Percentiles rank a stretch among this genome's conserved stretches.
Conservation (phyloP, 2,888 invertebrate genomes). For the Mechanitis mazaeus region DNA sequence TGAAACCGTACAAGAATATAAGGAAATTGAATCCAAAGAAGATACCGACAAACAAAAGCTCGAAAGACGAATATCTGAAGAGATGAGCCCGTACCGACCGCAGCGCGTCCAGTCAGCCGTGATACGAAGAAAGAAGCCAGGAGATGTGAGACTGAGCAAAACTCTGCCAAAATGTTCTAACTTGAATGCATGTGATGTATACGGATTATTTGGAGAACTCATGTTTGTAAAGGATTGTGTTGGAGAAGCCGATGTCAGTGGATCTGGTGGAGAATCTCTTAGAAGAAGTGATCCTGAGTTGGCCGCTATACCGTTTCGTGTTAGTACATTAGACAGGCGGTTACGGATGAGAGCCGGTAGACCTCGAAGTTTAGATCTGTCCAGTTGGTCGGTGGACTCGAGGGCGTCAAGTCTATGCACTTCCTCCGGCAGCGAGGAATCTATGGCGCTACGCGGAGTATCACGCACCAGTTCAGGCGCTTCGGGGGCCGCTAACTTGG, state of each 20-base stretch:
- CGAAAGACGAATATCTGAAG: constrained; percentile 81
- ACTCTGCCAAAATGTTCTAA: constrained; percentile 86
- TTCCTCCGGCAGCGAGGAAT: constrained; percentile 91
- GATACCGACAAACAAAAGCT: constrained; percentile 72
- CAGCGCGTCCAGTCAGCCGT: constrained; percentile 67
- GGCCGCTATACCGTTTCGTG: constrained; percentile 88
- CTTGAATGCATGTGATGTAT: constrained; percentile 87
- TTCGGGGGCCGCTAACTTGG: constrained; percentile 78
- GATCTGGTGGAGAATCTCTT: constrained; percentile 84
- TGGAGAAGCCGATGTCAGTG: constrained; percentile 83
- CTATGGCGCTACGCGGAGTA: constrained; percentile 84
- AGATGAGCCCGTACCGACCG: constrained; percentile 61
- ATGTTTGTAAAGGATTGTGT: constrained; percentile 93
- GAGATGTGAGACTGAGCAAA: constrained; percentile 82
- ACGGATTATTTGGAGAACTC: constrained; percentile 91
- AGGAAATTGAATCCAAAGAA: constrained; percentile 64
- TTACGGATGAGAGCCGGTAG: constrained; percentile 88
- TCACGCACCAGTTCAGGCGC: constrained; percentile 86
- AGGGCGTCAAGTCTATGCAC: constrained; percentile 88
- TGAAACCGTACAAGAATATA: constrained; percentile 57
- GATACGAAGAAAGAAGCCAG: constrained; percentile 63
- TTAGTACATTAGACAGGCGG: constrained; percentile 87
- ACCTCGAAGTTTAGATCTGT: constrained; percentile 87
- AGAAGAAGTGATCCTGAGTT: constrained; percentile 90
- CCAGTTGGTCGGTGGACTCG: constrained; percentile 93